These are phyloP conservation scores for Zaprionus nigranus DNA, from an alignment of 1,140 invertebrate species.

Conservation along the genomic window DNA sequence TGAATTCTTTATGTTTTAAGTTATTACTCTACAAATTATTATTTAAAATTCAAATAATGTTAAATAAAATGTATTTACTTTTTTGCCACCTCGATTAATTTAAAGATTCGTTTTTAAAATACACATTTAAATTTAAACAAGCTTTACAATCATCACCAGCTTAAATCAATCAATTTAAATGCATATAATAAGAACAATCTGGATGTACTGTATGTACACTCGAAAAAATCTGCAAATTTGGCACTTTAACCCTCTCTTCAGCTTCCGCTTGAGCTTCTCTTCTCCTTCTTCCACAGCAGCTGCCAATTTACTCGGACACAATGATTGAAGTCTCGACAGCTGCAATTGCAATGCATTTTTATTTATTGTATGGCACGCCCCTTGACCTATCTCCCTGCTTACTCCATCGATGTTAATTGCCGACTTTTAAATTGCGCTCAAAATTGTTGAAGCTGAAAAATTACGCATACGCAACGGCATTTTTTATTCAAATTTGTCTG, in stretches of 20 bases:
- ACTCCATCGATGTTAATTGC: conserved; percentile 71
- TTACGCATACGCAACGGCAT: conserved; percentile 25
- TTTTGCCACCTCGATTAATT: no score
- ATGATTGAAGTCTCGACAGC: conserved; percentile 72
- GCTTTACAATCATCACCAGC: no score
- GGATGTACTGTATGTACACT: not conserved
- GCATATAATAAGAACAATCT: no score
- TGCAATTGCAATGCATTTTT: conserved; percentile 61
- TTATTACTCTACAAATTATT: no score
- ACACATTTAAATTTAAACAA: no score
- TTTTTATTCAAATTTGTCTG: conserved; percentile 18
- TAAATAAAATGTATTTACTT: no score
- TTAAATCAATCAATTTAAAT: no score
- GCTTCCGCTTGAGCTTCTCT: not conserved
- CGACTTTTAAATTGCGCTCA: conserved; percentile 61
- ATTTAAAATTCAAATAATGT: no score
- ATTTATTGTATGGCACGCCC: conserved; percentile 47
- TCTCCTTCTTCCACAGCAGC: not conserved
- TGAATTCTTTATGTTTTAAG: no score
- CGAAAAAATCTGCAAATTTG: not conserved
- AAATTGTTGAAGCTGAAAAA: conserved; percentile 55
- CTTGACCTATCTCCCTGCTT: not conserved
- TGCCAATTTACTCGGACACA: conserved; percentile 50
- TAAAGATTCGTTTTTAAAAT: no score
- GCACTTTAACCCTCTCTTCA: not conserved